Evolutionary conservation across 1,140 invertebrate species (phyloP).

Genomic region (Ceratina japonica): DNA sequence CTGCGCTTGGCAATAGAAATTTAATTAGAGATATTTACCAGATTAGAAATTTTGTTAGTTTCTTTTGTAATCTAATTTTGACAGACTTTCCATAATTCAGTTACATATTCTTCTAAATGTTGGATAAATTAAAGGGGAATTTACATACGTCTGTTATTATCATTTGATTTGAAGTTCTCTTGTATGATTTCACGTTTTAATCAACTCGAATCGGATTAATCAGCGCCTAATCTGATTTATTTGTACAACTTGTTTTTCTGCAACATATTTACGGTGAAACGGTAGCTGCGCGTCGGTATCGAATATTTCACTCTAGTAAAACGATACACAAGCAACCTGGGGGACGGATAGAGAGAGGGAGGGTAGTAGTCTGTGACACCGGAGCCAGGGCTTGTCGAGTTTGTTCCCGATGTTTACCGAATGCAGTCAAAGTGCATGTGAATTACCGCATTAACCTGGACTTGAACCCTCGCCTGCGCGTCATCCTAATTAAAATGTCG

Average conservation of each 20-base stretch:
- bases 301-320: constrained; percentile 51
- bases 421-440: constrained; percentile 77
- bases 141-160: too few relatives aligned
- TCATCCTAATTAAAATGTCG: constrained; percentile 73
- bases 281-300: constrained; percentile 36
- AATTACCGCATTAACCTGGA: constrained; percentile 75
- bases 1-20: too few relatives aligned
- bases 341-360: neutral
- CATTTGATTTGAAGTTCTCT: neutral
- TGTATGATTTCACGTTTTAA: neutral
- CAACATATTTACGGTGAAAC: constrained; percentile 17
- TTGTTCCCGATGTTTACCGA: constrained; percentile 73
- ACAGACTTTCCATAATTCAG: too few relatives aligned
- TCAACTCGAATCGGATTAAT: neutral
- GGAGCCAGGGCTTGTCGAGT: constrained; percentile 67
- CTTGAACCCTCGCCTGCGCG: constrained; percentile 52
- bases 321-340: constrained; percentile 44
- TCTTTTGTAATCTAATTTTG: too few relatives aligned
- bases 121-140: too few relatives aligned
- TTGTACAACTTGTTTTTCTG: neutral
- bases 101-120: too few relatives aligned
- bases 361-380: constrained; percentile 57
- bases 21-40: too few relatives aligned
- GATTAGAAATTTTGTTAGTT: too few relatives aligned
- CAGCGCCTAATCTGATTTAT: neutral